phyloP scores from a whole-genome alignment of 53 echinoderm and acorn worm species.

The Zoroaster sp. region DNA sequence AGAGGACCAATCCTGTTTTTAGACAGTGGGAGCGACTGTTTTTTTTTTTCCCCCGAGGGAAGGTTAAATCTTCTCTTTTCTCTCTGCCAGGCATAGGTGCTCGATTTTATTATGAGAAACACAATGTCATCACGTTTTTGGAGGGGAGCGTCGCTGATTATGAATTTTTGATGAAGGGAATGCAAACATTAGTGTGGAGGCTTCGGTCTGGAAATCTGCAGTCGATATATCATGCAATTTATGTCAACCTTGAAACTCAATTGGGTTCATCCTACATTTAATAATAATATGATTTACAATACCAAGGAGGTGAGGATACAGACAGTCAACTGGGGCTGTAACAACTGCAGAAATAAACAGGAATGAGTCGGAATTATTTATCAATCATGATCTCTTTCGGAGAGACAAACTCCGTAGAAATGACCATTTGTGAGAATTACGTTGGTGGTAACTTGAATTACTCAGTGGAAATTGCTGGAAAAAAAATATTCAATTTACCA shows the following conservation, averaged over 20 bases:
- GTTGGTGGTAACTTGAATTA: too few relatives aligned
- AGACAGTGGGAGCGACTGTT: neutral
- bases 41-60: neutral
- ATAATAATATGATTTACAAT: neutral
- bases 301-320: neutral
- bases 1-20: neutral
- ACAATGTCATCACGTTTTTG: slow-evolving; percentile 15
- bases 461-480: too few relatives aligned
- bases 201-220: neutral
- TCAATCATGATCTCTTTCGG: neutral
- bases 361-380: neutral
- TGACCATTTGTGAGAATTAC: too few relatives aligned
- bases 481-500: too few relatives aligned
- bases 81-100: neutral
- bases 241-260: neutral
- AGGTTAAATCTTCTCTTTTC: too few relatives aligned
- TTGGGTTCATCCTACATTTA: slow-evolving; percentile 12
- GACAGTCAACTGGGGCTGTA: neutral
- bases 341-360: neutral
- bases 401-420: neutral
- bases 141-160: neutral
- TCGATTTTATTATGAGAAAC: neutral
- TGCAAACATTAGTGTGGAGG: neutral
- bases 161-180: neutral
- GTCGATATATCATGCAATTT: neutral